phyloP scores from a whole-genome alignment of 2,113 vertebrate genomes.

The Typhlomys cinereus region DNA sequence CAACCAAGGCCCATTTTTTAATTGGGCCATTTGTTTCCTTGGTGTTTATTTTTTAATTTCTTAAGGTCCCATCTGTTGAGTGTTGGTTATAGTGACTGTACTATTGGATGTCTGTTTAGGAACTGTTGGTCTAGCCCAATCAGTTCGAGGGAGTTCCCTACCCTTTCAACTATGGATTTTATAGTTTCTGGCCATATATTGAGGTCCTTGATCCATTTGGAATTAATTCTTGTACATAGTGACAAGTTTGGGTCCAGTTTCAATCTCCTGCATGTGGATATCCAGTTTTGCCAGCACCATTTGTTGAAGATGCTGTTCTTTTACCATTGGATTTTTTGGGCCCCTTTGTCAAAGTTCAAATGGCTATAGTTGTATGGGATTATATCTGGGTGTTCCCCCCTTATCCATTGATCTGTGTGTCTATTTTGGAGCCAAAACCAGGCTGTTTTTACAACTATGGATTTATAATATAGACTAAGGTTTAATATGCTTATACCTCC shows the following conservation, averaged over 20 bases:
- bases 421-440: too few species aligned
- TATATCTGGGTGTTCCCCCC: too few species aligned
- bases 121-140: background rate
- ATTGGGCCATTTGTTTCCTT: too few species aligned
- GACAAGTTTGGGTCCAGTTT: background rate
- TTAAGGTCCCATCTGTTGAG: background rate
- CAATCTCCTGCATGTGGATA: too few species aligned
- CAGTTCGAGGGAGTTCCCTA: background rate
- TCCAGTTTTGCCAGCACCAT: too few species aligned
- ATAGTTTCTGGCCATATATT: background rate
- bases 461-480: too few species aligned
- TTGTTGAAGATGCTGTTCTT: too few species aligned
- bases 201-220: background rate
- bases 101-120: background rate
- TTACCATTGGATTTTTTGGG: too few species aligned
- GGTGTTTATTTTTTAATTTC: background rate
- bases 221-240: background rate
- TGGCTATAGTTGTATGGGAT: background rate
- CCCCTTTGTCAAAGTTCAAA: background rate
- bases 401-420: too few species aligned
- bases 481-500: too few species aligned
- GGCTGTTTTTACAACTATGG: too few species aligned
- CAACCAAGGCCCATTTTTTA: too few species aligned
- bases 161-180: background rate
- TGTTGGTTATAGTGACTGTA: background rate